Evolutionary conservation across 2,113 vertebrate species (phyloP).

Genomic region (Lichenostomus cassidix): DNA sequence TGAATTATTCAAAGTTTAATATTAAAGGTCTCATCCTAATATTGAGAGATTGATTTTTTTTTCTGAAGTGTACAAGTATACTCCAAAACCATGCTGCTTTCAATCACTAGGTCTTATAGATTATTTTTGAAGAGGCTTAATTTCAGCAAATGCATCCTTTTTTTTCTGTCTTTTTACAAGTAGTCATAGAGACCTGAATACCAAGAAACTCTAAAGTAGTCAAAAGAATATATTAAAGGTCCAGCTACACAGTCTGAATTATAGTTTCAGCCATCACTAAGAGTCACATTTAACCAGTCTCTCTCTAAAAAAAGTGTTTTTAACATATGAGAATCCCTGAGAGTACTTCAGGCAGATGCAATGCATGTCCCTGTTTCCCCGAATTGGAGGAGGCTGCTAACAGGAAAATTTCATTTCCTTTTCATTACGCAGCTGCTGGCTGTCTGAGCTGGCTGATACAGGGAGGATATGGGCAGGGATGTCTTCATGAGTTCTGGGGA

Average conservation of each 20-base stretch:
- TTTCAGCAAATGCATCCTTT: background rate
- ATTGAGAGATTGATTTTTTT: background rate
- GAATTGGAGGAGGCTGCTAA: background rate
- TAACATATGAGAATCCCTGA: background rate
- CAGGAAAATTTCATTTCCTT: slow-evolving; percentile 36
- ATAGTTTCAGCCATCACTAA: background rate
- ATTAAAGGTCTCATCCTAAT: background rate
- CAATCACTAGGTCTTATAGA: background rate
- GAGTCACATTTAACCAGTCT: background rate
- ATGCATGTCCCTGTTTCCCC: background rate
- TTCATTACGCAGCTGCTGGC: background rate
- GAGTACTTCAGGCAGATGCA: background rate
- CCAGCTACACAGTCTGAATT: background rate
- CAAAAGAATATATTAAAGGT: background rate
- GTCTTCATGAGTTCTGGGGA: background rate
- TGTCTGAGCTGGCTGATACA: background rate
- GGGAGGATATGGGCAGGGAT: background rate
- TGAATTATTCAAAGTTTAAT: background rate
- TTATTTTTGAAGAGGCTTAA: background rate
- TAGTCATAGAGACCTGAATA: background rate
- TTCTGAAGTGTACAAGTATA: background rate
- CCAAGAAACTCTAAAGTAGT: background rate
- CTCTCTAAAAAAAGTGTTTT: background rate
- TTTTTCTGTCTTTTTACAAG: background rate
- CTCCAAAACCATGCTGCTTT: background rate